A percentile compares a stretch with the other conserved stretches of the same genome.
Evolutionary conservation across 2,888 invertebrate genomes (phyloP).

Genomic region (Leptothorax acervorum): DNA sequence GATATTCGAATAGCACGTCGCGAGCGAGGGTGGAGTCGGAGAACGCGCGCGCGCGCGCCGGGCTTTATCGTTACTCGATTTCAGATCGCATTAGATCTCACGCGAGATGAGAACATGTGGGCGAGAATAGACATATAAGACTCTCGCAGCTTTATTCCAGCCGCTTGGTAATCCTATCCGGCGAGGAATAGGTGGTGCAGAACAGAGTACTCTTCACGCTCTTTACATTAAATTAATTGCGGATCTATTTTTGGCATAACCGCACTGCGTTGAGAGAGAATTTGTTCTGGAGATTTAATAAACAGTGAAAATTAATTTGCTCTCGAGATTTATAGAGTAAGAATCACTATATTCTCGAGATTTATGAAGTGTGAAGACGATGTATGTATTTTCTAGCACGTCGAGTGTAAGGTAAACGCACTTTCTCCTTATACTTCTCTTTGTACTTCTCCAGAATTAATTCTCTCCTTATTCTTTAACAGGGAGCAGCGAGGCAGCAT

Average conservation of each 20-base stretch:
- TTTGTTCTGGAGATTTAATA: background rate
- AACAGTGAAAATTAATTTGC: background rate
- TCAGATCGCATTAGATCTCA: slow-evolving; percentile 23
- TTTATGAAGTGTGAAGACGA: background rate
- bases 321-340: background rate
- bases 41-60: background rate
- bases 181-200: background rate
- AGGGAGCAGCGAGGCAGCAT: background rate
- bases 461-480: background rate
- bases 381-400: background rate
- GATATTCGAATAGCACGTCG: slow-evolving; percentile 50
- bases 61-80: slow-evolving; percentile 34
- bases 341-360: slow-evolving; percentile 5
- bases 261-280: background rate
- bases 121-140: background rate
- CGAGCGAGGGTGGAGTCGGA: slow-evolving; percentile 34
- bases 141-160: background rate
- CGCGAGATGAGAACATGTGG: background rate
- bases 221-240: slow-evolving; percentile 6
- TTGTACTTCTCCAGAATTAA: background rate
- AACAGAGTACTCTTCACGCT: background rate
- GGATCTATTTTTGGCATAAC: background rate
- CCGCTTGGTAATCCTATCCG: background rate
- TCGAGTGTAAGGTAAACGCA: slow-evolving; percentile 4
- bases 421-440: background rate